Evolutionary conservation across 2,888 invertebrate species (phyloP).

Genomic region (Folsomia manolachei): DNA sequence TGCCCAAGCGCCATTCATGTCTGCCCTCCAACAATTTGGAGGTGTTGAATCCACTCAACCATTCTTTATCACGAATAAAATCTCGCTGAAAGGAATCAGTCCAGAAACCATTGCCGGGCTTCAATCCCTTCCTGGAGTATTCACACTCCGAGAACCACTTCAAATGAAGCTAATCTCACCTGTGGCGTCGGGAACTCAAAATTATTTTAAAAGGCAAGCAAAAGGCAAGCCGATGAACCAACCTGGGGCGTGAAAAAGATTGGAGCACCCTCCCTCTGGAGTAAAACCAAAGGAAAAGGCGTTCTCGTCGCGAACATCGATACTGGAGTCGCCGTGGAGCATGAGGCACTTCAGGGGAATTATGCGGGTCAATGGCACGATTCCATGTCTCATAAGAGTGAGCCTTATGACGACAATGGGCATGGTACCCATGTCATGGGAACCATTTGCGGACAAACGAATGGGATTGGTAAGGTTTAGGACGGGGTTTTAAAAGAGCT

Average conservation of each 20-base stretch:
- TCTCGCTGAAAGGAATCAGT: not conserved
- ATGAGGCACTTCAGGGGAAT: not conserved
- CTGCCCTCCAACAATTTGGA: not conserved
- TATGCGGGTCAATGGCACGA: constrained; percentile 2
- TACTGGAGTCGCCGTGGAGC: not conserved
- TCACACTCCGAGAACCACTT: not conserved
- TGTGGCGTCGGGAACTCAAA: not conserved
- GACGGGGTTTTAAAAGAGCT: not conserved
- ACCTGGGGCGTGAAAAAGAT: not conserved
- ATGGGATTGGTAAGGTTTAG: constrained; percentile 1
- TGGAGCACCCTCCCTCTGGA: not conserved
- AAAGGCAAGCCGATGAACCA: not conserved
- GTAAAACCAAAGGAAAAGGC: not conserved
- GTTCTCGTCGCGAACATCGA: not conserved
- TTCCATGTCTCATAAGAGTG: not conserved
- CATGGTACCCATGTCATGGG: constrained; percentile 9
- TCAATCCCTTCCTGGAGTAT: not conserved
- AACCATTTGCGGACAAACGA: not conserved
- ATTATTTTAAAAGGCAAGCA: not conserved
- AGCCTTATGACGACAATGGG: not conserved
- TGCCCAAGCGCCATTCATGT: not conserved
- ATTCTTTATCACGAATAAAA: not conserved
- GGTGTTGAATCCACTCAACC: not conserved
- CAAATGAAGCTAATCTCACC: not conserved
- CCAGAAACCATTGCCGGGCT: not conserved